phyloP scores from a whole-genome alignment of 2,888 invertebrate genomes.

The Cloeon dipterum region DNA sequence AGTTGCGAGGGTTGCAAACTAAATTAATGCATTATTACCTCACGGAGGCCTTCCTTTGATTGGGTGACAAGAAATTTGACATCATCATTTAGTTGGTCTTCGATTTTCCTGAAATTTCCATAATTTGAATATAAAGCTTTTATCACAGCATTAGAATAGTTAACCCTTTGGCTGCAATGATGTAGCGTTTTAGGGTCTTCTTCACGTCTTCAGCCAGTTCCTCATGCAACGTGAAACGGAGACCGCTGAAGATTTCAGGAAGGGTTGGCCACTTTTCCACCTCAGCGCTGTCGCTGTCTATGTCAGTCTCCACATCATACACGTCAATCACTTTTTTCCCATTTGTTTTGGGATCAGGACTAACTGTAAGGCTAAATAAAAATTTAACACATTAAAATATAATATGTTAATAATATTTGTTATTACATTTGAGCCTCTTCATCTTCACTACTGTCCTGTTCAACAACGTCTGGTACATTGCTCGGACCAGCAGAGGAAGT shows the following conservation, averaged over 20 bases:
- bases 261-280: conserved; percentile 14
- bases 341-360: too few relatives aligned
- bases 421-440: too few relatives aligned
- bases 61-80: not conserved
- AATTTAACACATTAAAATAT: too few relatives aligned
- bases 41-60: not conserved
- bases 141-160: too few relatives aligned
- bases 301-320: conserved; percentile 18
- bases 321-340: too few relatives aligned
- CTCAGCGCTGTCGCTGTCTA: conserved; percentile 10
- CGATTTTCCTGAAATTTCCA: not conserved
- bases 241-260: conserved; percentile 23
- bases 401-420: too few relatives aligned
- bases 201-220: not conserved
- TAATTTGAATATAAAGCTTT: not conserved
- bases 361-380: too few relatives aligned
- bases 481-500: too few relatives aligned
- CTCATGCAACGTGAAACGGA: conserved; percentile 18
- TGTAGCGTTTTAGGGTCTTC: not conserved
- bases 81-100: not conserved
- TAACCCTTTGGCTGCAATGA: not conserved
- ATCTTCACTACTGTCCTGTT: too few relatives aligned
- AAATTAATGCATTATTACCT: too few relatives aligned
- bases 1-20: too few relatives aligned
- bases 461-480: too few relatives aligned